Conservation (phyloP, 2,797 vertebrate genomes). For the Syngnathus rostellatus region DNA sequence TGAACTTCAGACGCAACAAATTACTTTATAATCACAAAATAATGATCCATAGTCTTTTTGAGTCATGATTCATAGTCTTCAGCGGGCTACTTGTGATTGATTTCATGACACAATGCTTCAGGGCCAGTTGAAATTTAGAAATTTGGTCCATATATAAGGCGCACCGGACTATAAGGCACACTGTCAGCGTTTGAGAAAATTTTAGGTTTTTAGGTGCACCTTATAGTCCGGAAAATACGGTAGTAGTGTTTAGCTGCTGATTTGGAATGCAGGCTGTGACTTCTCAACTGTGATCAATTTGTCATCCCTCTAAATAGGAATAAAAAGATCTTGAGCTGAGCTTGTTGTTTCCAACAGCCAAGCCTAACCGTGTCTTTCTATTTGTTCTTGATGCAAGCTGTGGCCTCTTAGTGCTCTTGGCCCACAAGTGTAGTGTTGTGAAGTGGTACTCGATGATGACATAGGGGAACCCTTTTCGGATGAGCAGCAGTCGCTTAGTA, state of each 20-base stretch:
- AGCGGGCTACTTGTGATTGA: too few species aligned
- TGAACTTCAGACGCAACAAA: too few species aligned
- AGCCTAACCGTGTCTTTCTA: slow-evolving; percentile 17
- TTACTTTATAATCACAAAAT: too few species aligned
- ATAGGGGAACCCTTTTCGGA: slow-evolving; percentile 33
- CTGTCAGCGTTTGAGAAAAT: too few species aligned
- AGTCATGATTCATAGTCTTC: too few species aligned
- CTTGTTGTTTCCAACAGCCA: slow-evolving; percentile 28
- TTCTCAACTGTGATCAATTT: slow-evolving; percentile 74
- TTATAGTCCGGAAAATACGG: too few species aligned
- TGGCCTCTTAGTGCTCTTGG: slow-evolving; percentile 41
- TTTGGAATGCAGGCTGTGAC: slow-evolving; percentile 67
- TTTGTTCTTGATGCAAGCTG: slow-evolving; percentile 32
- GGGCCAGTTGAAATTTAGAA: too few species aligned
- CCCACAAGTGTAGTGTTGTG: slow-evolving; percentile 36
- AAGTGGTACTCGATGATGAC: slow-evolving; percentile 41
- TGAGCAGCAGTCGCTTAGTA: slow-evolving; percentile 32
- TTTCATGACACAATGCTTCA: too few species aligned
- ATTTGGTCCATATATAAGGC: too few species aligned
- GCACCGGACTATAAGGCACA: too few species aligned
- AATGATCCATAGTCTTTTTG: too few species aligned
- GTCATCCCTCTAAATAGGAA: slow-evolving; percentile 78
- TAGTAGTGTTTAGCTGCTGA: slow-evolving; percentile 62
- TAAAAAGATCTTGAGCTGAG: slow-evolving; percentile 55
- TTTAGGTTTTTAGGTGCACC: too few species aligned